Evolutionary conservation across 2,113 vertebrate species (phyloP).

Genomic region (Pyxicephalus adspersus): DNA sequence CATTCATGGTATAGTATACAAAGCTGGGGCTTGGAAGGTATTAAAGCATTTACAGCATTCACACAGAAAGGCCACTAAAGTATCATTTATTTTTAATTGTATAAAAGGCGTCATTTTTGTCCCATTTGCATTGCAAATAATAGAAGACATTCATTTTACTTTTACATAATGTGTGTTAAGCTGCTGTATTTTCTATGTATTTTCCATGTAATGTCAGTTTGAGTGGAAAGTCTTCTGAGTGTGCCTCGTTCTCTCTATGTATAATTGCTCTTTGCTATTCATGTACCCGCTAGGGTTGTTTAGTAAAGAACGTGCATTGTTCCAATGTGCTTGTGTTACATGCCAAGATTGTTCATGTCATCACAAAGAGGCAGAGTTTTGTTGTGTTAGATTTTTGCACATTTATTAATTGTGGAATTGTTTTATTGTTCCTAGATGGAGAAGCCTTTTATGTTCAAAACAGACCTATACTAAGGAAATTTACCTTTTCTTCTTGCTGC

Average conservation of each 20-base stretch:
- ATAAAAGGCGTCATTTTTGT: not conserved
- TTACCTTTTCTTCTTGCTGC: too few species aligned
- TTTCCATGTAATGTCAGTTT: conserved; percentile 29
- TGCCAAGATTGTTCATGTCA: conserved; percentile 20
- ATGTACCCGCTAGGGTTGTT: conserved; percentile 10
- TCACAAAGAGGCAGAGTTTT: not conserved
- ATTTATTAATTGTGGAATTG: not conserved
- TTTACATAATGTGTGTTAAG: conserved; percentile 35
- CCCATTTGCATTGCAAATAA: conserved; percentile 15
- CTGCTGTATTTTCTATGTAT: conserved; percentile 36
- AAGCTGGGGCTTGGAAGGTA: not conserved
- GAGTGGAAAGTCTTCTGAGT: conserved; percentile 1
- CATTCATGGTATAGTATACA: conserved; percentile 12
- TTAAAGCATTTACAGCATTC: conserved; percentile 23
- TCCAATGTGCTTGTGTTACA: not conserved
- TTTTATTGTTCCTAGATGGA: too few species aligned
- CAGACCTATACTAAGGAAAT: too few species aligned
- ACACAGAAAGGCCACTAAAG: not conserved
- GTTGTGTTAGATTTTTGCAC: not conserved
- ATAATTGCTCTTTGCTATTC: conserved; percentile 40
- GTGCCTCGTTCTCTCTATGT: not conserved
- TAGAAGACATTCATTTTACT: not conserved
- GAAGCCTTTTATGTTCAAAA: too few species aligned
- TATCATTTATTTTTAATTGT: conserved; percentile 37
- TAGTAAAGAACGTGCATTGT: conserved; percentile 11